Evolutionary conservation across 2,888 invertebrate genomes (phyloP).

Genomic region (Allophyes oxyacanthae): DNA sequence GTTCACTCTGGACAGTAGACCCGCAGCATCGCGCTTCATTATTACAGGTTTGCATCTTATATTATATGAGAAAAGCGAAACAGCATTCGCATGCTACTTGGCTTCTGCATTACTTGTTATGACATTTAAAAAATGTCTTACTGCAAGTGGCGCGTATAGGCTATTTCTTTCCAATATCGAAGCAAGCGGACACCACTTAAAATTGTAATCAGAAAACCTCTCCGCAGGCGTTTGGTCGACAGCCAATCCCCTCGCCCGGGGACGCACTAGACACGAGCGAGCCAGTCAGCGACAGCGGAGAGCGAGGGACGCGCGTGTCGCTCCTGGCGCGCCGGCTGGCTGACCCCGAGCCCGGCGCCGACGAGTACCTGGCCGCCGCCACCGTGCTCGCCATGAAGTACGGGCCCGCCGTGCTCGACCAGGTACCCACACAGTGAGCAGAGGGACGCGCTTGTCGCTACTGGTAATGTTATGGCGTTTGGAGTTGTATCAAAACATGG

Average conservation of each 20-base stretch:
- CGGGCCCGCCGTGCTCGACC: slow-evolving; percentile 91
- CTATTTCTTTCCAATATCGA: slow-evolving; percentile 21
- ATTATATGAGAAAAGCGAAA: too few species aligned
- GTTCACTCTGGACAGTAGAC: slow-evolving; percentile 98
- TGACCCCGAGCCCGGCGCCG: slow-evolving; percentile 84
- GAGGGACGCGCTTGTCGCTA: slow-evolving; percentile 93
- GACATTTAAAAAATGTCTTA: too few species aligned
- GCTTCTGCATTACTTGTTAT: too few species aligned
- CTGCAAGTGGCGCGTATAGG: too few species aligned
- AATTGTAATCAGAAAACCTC: slow-evolving; percentile 45
- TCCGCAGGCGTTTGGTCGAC: slow-evolving; percentile 95
- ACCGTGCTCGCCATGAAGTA: slow-evolving; percentile 97
- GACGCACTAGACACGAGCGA: slow-evolving; percentile 50
- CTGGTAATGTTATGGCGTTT: slow-evolving; percentile 76
- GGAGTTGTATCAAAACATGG: too few species aligned
- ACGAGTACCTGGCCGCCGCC: slow-evolving; percentile 95
- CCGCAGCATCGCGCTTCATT: slow-evolving; percentile 96
- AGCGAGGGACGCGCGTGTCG: slow-evolving; percentile 92
- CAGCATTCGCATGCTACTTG: too few species aligned
- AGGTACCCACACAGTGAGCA: slow-evolving; percentile 71
- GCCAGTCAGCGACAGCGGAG: slow-evolving; percentile 84
- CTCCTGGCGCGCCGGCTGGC: slow-evolving; percentile 93
- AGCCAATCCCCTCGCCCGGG: slow-evolving; percentile 91
- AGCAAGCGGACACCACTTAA: slow-evolving; percentile 44
- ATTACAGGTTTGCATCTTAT: slow-evolving; percentile 71